Evolutionary conservation across 1,140 invertebrate genomes (phyloP), one percentile per base, ranked within the genome.

Genomic region (Sitophilus oryzae): DNA sequence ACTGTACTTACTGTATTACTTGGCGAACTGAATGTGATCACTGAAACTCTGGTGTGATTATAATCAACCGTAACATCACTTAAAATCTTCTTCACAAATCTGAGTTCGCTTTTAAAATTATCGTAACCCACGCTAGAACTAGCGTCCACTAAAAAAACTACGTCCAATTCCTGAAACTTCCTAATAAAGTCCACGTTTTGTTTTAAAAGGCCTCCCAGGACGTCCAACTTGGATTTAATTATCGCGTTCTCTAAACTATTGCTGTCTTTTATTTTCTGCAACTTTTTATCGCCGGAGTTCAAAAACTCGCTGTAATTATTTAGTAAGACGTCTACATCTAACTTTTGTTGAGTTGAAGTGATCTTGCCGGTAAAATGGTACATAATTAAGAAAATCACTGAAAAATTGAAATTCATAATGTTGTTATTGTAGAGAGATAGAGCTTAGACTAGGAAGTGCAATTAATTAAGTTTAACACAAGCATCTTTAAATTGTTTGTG

Each of bases 51-150:
- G 0, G 84, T 84, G 11, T 79, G 73, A 57, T 81, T 76, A 20
- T 74, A 73, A 44, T 82, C 80, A 2, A 87, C 80, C 0, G 79
- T 82, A 54, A 86, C 83, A 66, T 86, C 83, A 4, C 83, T 79
- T n/a, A 88, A 59, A 1, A 88, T 68, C 65, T 85, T 85, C 58
- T 79, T 79, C 2, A 86, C 83, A 66, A 88, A 87, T 61, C 80
- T 83, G 23, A 86, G 64, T 67, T 86, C 84, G 58, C 81, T 82
- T 51, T 73, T 72, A 67, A 87, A 88, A 68, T 87, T 84, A 2
- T 76, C 71, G 38, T 74, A 68, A 1, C 85, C 85, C 2, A 87
- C 81, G 42, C 80, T 83, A 0, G 80, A 80, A 1, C 83, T 86
- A 18, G 78, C 78, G 65, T 87, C 85, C 6, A 88, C 78, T 11